Percentiles rank a stretch among this genome's conserved stretches.
Conservation (phyloP, 2,797 vertebrate genomes). For the Pseudomugil gertrudae region DNA sequence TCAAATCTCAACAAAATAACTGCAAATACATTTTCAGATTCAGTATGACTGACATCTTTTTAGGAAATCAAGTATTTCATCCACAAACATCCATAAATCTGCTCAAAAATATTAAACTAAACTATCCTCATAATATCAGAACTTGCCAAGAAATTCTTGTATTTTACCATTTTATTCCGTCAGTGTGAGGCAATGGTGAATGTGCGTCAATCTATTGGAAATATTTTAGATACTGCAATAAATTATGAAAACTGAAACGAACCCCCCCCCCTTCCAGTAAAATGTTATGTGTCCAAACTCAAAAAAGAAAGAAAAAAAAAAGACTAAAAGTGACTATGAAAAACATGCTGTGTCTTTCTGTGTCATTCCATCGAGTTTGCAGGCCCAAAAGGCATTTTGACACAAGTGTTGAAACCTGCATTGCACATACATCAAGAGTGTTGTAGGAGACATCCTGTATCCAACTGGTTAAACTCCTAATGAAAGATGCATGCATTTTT, state of each 20-base stretch:
- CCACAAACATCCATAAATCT: not conserved
- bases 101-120: not conserved
- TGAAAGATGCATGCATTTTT: not conserved
- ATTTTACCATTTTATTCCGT: not conserved
- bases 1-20: not conserved
- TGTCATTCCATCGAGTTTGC: not conserved
- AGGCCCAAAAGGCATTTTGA: not conserved
- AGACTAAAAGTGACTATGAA: not conserved
- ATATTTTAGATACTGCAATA: not conserved
- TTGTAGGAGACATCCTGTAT: constrained; percentile 1
- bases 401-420: not conserved
- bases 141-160: not conserved
- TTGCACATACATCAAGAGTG: not conserved
- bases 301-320: not conserved
- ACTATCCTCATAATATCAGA: not conserved
- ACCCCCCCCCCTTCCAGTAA: not conserved
- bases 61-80: not conserved
- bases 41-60: not conserved
- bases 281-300: not conserved
- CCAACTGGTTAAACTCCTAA: not conserved
- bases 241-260: not conserved
- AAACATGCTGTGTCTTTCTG: not conserved
- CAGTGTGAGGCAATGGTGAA: not conserved
- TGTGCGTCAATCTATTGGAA: not conserved
- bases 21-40: not conserved